phyloP scores from a whole-genome alignment of 2,797 vertebrate species.

The Premnoplex brunnescens region DNA sequence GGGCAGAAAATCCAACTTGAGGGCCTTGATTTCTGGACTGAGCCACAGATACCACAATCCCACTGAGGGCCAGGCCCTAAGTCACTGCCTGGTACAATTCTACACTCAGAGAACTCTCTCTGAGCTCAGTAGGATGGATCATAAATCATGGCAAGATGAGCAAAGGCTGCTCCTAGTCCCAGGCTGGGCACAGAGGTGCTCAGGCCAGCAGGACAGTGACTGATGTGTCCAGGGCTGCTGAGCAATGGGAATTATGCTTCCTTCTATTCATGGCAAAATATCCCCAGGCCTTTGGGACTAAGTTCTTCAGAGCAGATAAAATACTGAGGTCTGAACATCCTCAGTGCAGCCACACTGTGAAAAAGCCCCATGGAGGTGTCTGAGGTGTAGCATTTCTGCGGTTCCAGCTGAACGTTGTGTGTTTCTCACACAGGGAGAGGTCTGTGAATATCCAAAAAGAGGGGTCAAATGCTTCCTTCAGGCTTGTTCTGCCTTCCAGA shows the following conservation, averaged over 20 bases:
- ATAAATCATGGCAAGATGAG: neutral
- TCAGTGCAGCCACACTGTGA: rapidly evolving
- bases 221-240: neutral
- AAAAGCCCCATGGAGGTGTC: neutral
- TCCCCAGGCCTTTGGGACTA: neutral
- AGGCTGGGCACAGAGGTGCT: neutral
- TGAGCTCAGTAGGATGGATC: neutral
- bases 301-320: neutral
- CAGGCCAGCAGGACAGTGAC: neutral
- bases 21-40: neutral
- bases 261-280: neutral
- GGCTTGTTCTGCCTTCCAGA: neutral
- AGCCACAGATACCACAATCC: rapidly evolving
- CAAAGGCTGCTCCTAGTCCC: neutral
- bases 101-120: rapidly evolving
- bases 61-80: rapidly evolving
- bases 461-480: neutral
- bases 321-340: neutral
- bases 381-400: neutral
- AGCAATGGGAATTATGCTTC: neutral
- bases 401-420: neutral
- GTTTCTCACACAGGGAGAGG: neutral
- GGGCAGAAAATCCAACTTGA: neutral
- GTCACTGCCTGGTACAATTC: rapidly evolving
- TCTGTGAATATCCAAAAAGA: neutral